phyloP scores from a whole-genome alignment of 2,113 vertebrate genomes.

The Fregata magnificens region DNA sequence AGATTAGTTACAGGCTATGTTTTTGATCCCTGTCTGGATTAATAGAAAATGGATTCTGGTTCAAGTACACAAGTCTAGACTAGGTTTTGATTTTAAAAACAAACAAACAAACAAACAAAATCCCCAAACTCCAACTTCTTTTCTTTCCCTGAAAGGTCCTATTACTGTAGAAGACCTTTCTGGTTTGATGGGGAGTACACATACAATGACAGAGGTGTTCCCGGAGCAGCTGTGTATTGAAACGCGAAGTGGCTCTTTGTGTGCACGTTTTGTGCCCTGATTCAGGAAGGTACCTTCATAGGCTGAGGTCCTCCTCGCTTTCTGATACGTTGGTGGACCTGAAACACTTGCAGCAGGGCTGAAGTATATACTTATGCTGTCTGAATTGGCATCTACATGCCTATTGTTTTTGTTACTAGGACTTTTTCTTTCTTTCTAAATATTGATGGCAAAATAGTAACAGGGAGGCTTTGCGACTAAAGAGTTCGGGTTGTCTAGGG shows the following conservation, averaged over 20 bases:
- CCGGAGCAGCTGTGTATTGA: not conserved
- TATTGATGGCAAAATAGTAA: not conserved
- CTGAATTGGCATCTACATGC: not conserved
- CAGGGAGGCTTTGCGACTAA: not conserved
- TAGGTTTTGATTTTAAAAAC: not conserved
- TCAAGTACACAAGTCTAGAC: not conserved
- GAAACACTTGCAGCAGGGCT: not conserved
- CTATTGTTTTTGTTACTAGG: not conserved
- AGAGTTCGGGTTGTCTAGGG: not conserved
- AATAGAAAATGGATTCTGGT: not conserved
- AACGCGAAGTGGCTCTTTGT: not conserved
- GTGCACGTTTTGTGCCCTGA: not conserved
- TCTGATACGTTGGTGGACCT: not conserved
- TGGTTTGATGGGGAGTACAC: not conserved
- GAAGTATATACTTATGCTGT: not conserved
- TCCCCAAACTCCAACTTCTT: not conserved
- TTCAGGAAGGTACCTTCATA: not conserved
- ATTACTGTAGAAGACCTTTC: not conserved
- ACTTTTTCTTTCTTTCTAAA: not conserved
- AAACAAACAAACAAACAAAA: not conserved
- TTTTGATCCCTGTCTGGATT: constrained; percentile 4
- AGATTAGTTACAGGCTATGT: not conserved
- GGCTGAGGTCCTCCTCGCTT: not conserved
- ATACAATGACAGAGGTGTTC: not conserved
- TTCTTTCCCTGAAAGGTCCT: not conserved